Evolutionary conservation across 1,140 invertebrate genomes (phyloP), one percentile per base, ranked within the genome.

Genomic region (Cecropterus lyciades): DNA sequence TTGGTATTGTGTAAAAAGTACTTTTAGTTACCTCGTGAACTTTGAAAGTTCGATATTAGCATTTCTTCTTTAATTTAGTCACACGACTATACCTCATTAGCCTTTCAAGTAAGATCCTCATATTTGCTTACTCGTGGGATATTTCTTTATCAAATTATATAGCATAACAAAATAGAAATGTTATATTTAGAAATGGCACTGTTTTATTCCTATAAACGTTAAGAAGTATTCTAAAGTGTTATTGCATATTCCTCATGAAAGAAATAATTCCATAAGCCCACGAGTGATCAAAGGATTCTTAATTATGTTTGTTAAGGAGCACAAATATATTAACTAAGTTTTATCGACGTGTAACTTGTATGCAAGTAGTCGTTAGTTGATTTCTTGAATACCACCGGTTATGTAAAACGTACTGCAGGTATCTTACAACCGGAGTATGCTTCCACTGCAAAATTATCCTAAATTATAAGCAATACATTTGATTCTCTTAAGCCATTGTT

Each of bases 1-100:
- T 82, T 79, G 62, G 59, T 69, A 79, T 79, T 80, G 70, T 85
- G 82, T 87, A 85, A 77, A 84, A 85, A 79, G 75, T 87, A 87
- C 72, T 65, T 85, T 91, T 91, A 91, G 89, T 91, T 91, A 91
- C 89, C 89, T 87, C 75, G 75, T 79, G 89, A 87, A 87, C 89
- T 91, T 89, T 68, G 75, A 84, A 91, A 91, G 89, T 91, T 91
- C 89, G 55, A 65, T 75, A 73, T 84, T 82, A 76, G 71, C 77
- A 65, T 74, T 82, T 79, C 66, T 78, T 79, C 74, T 79, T 79
- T 84, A 80, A 77, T 81, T 79, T 84, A 78, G 75, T 82, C 77
- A 69, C 75, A 76, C 69, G 72, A 80, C 70, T 85, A 76, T 89
- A 88, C 88, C 86, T 89, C 85, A 89, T 83, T 87, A 88, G 82